phyloP scores from a whole-genome alignment of 35 echinoderm and acorn worm genomes.

The Chiridota heheva region DNA sequence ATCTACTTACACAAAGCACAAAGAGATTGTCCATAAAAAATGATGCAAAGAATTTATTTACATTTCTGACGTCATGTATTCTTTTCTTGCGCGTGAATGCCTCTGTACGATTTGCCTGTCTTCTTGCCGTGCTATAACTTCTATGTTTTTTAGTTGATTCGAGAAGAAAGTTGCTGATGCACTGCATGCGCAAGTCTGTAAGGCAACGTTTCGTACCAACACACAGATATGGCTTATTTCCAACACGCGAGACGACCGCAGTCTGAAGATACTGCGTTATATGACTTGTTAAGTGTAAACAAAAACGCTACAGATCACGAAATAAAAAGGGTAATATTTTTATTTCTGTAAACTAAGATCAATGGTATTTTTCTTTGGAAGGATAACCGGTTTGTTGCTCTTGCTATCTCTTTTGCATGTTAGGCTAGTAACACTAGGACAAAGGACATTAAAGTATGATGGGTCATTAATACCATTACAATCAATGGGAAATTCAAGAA shows the following conservation, averaged over 20 bases:
- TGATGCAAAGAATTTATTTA: too few relatives aligned
- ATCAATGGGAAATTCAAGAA: not conserved
- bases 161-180: too few relatives aligned
- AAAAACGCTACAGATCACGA: conserved; percentile 70
- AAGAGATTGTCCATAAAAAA: too few relatives aligned
- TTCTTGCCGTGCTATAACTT: too few relatives aligned
- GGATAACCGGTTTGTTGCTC: not conserved
- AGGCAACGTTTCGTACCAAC: too few relatives aligned
- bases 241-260: conserved; percentile 25
- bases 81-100: too few relatives aligned
- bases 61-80: too few relatives aligned
- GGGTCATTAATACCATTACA: not conserved
- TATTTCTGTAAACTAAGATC: not conserved
- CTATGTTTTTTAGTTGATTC: too few relatives aligned
- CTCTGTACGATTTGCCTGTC: too few relatives aligned
- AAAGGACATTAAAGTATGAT: not conserved
- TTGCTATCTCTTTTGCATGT: not conserved
- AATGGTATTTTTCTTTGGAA: not conserved
- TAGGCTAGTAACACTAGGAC: not conserved
- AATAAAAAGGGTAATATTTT: conserved; percentile 73
- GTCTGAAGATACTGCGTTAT: conserved; percentile 66
- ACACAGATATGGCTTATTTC: conserved; percentile 54
- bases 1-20: too few relatives aligned
- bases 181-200: too few relatives aligned
- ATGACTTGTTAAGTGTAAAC: conserved; percentile 75